Evolutionary conservation across 2,797 vertebrate species (phyloP).

Genomic region (Cheirogaleus major): DNA sequence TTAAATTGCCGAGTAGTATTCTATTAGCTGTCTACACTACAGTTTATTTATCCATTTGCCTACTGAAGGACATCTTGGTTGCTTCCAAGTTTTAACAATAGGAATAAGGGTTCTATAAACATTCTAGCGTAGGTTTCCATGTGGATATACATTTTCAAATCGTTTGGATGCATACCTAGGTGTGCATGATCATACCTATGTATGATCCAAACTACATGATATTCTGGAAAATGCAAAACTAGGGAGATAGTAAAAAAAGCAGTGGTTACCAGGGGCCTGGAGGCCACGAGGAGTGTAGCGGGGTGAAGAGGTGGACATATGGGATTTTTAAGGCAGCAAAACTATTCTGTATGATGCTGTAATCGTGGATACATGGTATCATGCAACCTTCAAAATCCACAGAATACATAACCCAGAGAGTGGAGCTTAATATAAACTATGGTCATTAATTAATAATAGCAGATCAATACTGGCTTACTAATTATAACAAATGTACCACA

Average conservation of each 20-base stretch:
- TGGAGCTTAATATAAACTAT: not conserved
- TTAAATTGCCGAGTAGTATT: not conserved
- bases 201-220: not conserved
- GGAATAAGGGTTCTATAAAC: not conserved
- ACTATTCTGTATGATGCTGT: not conserved
- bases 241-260: not conserved
- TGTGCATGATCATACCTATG: too few species aligned
- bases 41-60: not conserved
- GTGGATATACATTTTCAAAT: not conserved
- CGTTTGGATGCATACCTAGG: not conserved
- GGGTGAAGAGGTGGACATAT: accelerated
- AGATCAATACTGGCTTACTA: not conserved
- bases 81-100: not conserved
- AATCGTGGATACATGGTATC: not conserved
- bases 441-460: not conserved
- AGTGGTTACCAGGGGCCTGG: not conserved
- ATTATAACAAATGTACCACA: not conserved
- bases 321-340: not conserved
- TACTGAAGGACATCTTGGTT: not conserved
- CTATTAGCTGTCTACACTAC: not conserved
- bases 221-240: not conserved
- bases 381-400: not conserved
- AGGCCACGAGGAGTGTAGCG: accelerated
- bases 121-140: not conserved
- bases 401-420: not conserved